Conservation (phyloP, 2,888 invertebrate species). For the Coenonympha glycerion region DNA sequence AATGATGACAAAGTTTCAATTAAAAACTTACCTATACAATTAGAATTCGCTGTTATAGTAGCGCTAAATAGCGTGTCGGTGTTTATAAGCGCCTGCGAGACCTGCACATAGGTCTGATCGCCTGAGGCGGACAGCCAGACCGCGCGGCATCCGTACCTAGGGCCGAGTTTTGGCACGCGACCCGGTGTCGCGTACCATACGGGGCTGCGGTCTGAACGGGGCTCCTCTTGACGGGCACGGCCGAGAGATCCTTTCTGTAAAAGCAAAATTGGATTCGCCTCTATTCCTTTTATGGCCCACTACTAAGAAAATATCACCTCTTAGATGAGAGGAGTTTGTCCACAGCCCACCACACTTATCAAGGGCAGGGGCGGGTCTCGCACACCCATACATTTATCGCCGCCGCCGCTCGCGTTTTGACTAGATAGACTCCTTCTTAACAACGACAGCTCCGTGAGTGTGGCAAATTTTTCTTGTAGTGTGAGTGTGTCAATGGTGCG, state of each 20-base stretch:
- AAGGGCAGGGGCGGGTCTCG: no score
- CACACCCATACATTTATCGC: no score
- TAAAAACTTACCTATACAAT: slow-evolving; percentile 82
- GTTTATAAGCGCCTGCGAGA: slow-evolving; percentile 95
- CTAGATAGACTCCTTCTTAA: no score
- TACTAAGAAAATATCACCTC: no score
- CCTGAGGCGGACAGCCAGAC: slow-evolving; percentile 97
- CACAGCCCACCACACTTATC: no score
- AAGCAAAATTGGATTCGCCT: no score
- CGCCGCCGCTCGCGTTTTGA: no score
- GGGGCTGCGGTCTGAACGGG: slow-evolving; percentile 66
- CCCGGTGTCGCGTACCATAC: slow-evolving; percentile 85
- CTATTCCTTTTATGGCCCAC: no score
- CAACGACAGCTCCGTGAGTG: no score
- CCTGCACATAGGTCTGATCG: slow-evolving; percentile 94
- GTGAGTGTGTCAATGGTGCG: no score
- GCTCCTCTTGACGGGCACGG: slow-evolving; percentile 63
- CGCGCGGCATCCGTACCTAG: slow-evolving; percentile 89
- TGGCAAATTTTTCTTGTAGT: no score
- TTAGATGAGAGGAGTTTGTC: neutral
- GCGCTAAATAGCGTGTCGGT: slow-evolving; percentile 90
- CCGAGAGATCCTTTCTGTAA: slow-evolving; percentile 77
- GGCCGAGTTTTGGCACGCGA: slow-evolving; percentile 87
- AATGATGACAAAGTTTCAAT: neutral
- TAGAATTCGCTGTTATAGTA: slow-evolving; percentile 90